Conservation (phyloP, 1,140 invertebrate species). For the Neodiprion virginianus region DNA sequence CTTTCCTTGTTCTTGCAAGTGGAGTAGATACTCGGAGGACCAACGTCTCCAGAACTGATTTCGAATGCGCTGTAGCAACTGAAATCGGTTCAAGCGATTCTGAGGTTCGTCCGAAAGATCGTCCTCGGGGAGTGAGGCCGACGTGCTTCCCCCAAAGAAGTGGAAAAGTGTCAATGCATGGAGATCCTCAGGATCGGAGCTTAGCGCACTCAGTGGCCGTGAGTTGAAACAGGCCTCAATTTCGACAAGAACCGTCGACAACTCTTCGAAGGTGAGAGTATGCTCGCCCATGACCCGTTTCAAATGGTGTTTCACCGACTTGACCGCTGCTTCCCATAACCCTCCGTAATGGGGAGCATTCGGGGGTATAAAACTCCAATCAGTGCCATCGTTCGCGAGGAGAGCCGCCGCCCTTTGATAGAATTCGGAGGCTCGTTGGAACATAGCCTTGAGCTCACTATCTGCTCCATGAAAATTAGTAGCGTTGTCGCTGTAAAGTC, state of each 20-base stretch:
- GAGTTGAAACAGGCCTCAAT: too few species aligned
- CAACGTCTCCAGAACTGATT: background rate
- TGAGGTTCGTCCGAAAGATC: background rate
- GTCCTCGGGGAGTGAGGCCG: background rate
- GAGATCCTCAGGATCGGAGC: background rate
- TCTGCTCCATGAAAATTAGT: too few species aligned
- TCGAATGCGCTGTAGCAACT: conserved; percentile 32
- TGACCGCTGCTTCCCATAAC: too few species aligned
- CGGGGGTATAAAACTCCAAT: conserved; percentile 28
- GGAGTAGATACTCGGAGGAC: background rate
- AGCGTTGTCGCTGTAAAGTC: too few species aligned
- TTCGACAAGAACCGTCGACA: too few species aligned
- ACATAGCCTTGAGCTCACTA: too few species aligned
- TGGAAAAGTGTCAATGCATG: background rate
- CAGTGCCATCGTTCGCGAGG: background rate
- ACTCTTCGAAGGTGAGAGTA: too few species aligned
- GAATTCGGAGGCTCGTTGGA: too few species aligned
- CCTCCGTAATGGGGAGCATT: conserved; percentile 11
- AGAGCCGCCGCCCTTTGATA: too few species aligned
- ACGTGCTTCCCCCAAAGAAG: background rate
- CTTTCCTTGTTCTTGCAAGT: background rate
- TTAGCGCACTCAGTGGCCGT: background rate
- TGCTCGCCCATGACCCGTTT: too few species aligned
- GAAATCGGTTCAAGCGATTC: background rate
- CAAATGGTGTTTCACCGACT: conserved; percentile 17